Evolutionary conservation across 2,797 vertebrate genomes (phyloP).

Genomic region (Coluber constrictor): DNA sequence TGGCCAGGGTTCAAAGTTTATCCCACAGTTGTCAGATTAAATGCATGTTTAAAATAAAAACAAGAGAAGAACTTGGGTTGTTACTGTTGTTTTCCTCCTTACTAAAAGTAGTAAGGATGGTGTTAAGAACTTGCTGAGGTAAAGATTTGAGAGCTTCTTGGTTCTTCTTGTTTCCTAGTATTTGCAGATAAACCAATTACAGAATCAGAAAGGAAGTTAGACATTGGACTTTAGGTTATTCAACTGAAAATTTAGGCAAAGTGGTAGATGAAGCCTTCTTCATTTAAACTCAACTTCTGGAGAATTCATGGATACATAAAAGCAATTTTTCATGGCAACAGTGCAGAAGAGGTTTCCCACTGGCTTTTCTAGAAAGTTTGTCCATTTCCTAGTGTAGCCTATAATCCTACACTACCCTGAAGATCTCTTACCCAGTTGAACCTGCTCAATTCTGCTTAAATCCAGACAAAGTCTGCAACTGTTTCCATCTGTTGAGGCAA

Average conservation of each 20-base stretch:
- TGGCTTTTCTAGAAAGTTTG: background rate
- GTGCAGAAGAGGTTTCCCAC: background rate
- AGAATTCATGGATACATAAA: background rate
- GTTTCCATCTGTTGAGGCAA: background rate
- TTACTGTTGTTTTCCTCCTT: background rate
- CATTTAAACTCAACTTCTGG: background rate
- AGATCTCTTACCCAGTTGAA: background rate
- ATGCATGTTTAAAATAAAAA: constrained; percentile 27
- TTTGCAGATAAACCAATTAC: background rate
- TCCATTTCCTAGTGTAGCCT: background rate
- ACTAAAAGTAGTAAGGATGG: background rate
- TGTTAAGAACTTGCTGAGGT: accelerated
- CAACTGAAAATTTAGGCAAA: constrained; percentile 23
- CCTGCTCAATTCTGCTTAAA: background rate
- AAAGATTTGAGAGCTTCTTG: background rate
- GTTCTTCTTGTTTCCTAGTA: background rate
- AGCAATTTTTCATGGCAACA: background rate
- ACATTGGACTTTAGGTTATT: constrained; percentile 24
- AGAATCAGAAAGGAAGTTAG: background rate
- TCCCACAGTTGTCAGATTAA: constrained; percentile 36
- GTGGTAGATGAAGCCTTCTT: background rate
- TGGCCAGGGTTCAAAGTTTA: constrained; percentile 15
- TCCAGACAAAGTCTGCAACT: background rate
- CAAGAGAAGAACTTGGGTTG: constrained; percentile 15
- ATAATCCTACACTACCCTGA: background rate